Conservation (phyloP, 2,888 invertebrate species). For the Cylloceria caligata region DNA sequence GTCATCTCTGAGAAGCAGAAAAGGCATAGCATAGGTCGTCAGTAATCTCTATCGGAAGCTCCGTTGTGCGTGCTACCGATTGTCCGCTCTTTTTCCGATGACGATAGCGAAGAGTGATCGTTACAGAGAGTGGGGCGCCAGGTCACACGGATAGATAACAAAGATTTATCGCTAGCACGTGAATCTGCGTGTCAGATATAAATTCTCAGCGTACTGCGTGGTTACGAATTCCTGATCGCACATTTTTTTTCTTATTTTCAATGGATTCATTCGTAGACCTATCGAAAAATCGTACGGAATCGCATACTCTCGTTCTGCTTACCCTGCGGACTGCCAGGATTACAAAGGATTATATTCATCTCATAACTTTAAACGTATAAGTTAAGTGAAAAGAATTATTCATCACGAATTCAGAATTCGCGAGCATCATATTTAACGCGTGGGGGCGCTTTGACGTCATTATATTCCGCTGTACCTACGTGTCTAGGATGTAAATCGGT, state of each 20-base stretch:
- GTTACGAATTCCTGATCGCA: slow-evolving; percentile 5
- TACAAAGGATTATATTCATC: not conserved
- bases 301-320: not conserved
- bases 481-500: slow-evolving; percentile 35
- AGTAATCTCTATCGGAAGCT: slow-evolving; percentile 32
- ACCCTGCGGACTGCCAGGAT: not conserved
- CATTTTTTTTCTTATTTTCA: not conserved
- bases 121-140: slow-evolving; percentile 20
- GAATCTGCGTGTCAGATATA: slow-evolving; percentile 65
- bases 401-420: slow-evolving; percentile 15
- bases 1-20: slow-evolving; percentile 10
- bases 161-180: slow-evolving; percentile 63
- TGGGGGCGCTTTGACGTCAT: slow-evolving; percentile 47
- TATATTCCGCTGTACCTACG: not conserved
- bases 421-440: not conserved
- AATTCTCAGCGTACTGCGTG: slow-evolving; percentile 37
- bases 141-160: slow-evolving; percentile 37
- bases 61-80: slow-evolving; percentile 24
- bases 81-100: slow-evolving; percentile 29
- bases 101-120: slow-evolving; percentile 41
- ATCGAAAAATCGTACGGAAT: not conserved
- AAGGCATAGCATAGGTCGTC: slow-evolving; percentile 27
- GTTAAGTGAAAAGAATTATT: slow-evolving; percentile 18
- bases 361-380: not conserved
- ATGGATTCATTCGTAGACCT: not conserved